Evolutionary conservation across 2,113 vertebrate genomes (phyloP).

Genomic region (Centropus bengalensis): DNA sequence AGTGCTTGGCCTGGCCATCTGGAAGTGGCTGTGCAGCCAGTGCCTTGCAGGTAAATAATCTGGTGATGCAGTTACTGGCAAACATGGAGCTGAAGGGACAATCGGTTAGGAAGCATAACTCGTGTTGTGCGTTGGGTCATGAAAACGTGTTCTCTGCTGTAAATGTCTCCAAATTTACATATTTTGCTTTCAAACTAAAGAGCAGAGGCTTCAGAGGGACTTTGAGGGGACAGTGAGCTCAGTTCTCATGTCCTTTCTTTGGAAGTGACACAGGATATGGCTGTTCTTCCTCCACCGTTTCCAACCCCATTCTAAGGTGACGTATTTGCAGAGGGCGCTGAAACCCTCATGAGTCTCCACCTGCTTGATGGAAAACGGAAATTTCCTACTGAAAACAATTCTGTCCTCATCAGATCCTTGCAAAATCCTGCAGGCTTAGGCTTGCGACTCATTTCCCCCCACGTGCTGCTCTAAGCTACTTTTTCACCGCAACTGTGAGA

Average conservation of each 20-base stretch:
- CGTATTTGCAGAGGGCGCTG: neutral
- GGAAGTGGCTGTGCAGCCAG: neutral
- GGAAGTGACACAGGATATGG: neutral
- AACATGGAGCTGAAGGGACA: neutral
- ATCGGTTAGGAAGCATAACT: neutral
- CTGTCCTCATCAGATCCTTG: neutral
- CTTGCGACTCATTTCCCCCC: neutral
- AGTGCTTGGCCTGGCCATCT: neutral
- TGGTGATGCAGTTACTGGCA: neutral
- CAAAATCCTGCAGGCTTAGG: neutral
- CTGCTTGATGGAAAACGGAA: neutral
- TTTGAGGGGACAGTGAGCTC: neutral
- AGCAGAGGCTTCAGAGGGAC: neutral
- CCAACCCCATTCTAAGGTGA: neutral
- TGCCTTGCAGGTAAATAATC: neutral
- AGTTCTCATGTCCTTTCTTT: neutral
- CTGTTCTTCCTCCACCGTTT: neutral
- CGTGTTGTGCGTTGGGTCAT: too few relatives aligned
- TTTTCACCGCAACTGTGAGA: neutral
- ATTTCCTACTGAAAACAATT: neutral
- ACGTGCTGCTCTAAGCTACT: neutral
- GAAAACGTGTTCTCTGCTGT: neutral
- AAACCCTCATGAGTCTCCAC: neutral
- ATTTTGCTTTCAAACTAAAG: neutral
- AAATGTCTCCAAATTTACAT: neutral